phyloP scores from a whole-genome alignment of 2,797 vertebrate species.

The Neosilurus mollespiculum region DNA sequence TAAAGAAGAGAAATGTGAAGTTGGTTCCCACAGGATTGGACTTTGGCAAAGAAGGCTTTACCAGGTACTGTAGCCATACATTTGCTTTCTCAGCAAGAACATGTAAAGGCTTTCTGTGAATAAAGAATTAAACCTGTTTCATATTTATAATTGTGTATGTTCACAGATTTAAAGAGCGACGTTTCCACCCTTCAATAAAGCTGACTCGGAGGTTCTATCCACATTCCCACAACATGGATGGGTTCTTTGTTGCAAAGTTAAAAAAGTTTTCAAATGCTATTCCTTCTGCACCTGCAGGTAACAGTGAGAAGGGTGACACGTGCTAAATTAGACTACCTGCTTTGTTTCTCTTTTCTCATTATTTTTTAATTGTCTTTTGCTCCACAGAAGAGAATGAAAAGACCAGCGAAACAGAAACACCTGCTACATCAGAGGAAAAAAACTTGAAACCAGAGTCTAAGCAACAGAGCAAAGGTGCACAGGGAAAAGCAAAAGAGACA shows the following conservation, averaged over 20 bases:
- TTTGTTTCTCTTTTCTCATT: neutral
- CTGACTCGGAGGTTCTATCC: constrained; percentile 89
- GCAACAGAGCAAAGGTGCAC: constrained; percentile 48
- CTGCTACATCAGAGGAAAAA: constrained; percentile 53
- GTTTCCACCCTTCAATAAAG: constrained; percentile 89
- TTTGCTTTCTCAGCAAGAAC: neutral
- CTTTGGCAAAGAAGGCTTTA: constrained; percentile 96
- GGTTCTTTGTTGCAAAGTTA: constrained; percentile 95
- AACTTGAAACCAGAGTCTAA: constrained; percentile 56
- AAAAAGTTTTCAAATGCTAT: constrained; percentile 93
- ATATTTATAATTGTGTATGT: neutral
- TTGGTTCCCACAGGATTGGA: constrained; percentile 92
- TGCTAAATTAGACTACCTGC: neutral
- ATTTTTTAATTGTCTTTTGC: constrained; percentile 18
- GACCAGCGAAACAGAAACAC: constrained; percentile 32
- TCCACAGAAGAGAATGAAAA: constrained; percentile 56
- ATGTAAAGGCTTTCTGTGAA: neutral
- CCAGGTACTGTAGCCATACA: constrained; percentile 73
- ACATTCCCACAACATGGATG: constrained; percentile 97
- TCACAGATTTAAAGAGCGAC: constrained; percentile 84
- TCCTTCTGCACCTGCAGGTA: constrained; percentile 65
- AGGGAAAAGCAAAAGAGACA: constrained; percentile 47
- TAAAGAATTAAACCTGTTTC: neutral
- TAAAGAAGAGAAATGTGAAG: constrained; percentile 95
- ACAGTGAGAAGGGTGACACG: neutral